These are phyloP conservation scores for Pseudomyrmex pallidus DNA, from an alignment of 1,140 invertebrate species.

Conservation along the genomic window DNA sequence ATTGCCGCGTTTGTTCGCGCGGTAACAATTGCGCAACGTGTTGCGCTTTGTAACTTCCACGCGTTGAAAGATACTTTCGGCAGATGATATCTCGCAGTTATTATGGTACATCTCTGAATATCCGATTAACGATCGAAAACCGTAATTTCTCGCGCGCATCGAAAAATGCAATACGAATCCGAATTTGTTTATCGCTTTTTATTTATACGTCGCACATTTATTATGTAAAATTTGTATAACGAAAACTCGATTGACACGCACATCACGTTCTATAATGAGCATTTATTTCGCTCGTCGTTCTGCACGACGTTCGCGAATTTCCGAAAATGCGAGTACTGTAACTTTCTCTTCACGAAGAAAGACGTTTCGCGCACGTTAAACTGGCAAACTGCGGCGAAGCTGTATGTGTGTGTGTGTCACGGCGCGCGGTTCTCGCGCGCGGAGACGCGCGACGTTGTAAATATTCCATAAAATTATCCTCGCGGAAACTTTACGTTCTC, in stretches of 20 bases:
- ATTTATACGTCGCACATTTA: too few relatives aligned
- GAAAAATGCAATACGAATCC: too few relatives aligned
- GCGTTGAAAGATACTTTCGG: background rate
- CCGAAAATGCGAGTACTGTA: background rate
- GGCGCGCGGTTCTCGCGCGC: background rate
- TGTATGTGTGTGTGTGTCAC: background rate
- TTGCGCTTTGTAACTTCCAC: background rate
- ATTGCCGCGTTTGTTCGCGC: background rate
- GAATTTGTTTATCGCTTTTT: too few relatives aligned
- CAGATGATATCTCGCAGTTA: background rate
- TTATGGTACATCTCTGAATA: background rate
- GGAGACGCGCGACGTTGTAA: slow-evolving; percentile 6
- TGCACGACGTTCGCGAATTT: slow-evolving; percentile 8
- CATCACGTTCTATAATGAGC: background rate
- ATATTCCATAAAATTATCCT: slow-evolving; percentile 52
- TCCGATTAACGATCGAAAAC: background rate
- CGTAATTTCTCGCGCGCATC: too few relatives aligned
- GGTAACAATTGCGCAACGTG: background rate
- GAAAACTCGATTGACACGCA: too few relatives aligned
- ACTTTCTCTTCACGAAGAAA: slow-evolving; percentile 14
- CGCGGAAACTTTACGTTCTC: slow-evolving; percentile 18
- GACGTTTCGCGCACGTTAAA: slow-evolving; percentile 1
- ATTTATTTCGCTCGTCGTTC: slow-evolving; percentile 31
- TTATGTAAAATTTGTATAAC: too few relatives aligned
- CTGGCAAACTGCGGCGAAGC: background rate